A percentile compares a stretch with the other conserved stretches of the same genome.
Conservation (phyloP, 2,113 vertebrate species). For the Paradoxurus hermaphroditus region DNA sequence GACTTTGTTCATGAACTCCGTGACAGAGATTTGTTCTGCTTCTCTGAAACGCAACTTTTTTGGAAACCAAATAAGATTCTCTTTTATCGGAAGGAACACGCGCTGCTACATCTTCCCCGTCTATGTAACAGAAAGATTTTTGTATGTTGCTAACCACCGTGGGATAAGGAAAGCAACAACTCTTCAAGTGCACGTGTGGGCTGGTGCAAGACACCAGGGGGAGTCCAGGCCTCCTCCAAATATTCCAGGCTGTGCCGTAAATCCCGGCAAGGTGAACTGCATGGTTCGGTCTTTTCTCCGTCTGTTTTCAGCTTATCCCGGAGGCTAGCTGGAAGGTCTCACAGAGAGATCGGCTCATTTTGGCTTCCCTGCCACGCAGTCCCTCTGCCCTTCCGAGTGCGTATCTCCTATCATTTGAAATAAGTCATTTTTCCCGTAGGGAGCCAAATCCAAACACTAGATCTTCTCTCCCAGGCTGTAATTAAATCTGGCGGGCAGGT, state of each 20-base stretch:
- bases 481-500: constrained; percentile 57
- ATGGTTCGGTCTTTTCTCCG: background rate
- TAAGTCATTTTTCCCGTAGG: constrained; percentile 37
- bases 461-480: constrained; percentile 44
- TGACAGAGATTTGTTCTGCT: background rate
- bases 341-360: background rate
- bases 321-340: background rate
- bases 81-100: background rate
- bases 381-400: constrained; percentile 29
- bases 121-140: background rate
- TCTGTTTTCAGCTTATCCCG: constrained; percentile 30
- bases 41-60: background rate
- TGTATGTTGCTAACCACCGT: background rate
- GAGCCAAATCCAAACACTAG: constrained; percentile 55
- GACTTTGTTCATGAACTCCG: background rate
- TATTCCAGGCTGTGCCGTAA: background rate
- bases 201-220: background rate
- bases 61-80: background rate
- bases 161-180: background rate
- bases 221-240: background rate
- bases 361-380: background rate
- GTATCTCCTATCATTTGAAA: background rate
- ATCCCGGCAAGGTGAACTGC: background rate
- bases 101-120: background rate
- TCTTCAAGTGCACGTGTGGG: background rate